Conservation (phyloP, 2,797 vertebrate genomes). For the Hirundo rustica region DNA sequence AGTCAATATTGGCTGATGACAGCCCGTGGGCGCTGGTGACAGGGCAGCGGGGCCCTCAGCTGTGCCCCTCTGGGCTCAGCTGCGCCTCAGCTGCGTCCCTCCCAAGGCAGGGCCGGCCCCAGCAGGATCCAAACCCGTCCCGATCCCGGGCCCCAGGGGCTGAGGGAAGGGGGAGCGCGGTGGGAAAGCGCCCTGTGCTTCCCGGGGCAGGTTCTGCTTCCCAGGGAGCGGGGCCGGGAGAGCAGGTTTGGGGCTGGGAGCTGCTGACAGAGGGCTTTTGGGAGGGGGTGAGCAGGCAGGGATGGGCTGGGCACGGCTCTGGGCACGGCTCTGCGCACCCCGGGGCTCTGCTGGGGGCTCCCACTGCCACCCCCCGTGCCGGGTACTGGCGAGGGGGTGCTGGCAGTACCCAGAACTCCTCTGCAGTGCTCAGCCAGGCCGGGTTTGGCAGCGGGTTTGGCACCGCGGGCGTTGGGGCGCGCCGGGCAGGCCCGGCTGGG, state of each 20-base stretch:
- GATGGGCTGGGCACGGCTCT: background rate
- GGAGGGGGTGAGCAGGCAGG: background rate
- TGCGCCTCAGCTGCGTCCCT: background rate
- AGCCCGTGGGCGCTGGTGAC: rapidly evolving
- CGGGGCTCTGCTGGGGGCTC: background rate
- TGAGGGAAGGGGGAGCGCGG: rapidly evolving
- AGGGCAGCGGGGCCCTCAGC: background rate
- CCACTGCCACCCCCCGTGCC: rapidly evolving
- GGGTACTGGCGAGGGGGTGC: rapidly evolving
- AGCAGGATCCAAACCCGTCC: background rate
- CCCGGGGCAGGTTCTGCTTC: background rate
- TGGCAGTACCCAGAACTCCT: background rate
- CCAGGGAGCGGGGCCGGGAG: background rate
- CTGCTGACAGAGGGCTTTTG: background rate
- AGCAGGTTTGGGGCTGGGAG: background rate
- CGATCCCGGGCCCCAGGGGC: background rate
- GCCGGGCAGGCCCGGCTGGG: background rate
- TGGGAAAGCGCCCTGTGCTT: background rate
- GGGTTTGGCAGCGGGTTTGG: background rate
- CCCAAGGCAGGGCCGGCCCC: background rate
- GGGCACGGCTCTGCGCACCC: background rate
- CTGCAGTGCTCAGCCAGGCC: rapidly evolving
- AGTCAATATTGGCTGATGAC: background rate
- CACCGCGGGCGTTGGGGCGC: background rate
- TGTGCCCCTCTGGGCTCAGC: background rate